Conservation (phyloP, 2,888 invertebrate genomes). For the Eledona agricola region DNA sequence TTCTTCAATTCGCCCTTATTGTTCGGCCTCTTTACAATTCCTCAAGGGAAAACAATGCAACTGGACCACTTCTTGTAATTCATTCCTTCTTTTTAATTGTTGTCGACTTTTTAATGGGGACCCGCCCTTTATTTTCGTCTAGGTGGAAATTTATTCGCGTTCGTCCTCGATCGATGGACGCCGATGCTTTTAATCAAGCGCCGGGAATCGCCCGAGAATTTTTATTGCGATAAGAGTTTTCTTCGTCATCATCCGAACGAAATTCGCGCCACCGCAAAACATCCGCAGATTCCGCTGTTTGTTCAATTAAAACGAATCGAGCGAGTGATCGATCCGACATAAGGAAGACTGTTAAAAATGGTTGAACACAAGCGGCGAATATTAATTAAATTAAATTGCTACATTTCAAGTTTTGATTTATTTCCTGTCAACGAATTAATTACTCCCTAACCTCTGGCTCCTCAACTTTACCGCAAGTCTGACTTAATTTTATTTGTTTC, state of each 20-base stretch:
- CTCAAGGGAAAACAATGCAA: slow-evolving; percentile 46
- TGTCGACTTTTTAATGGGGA: slow-evolving; percentile 28
- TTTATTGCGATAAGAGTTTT: background rate
- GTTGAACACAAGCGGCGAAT: slow-evolving; percentile 37
- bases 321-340: too few species aligned
- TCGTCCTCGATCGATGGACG: background rate
- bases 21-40: slow-evolving; percentile 42
- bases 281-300: too few species aligned
- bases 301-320: too few species aligned
- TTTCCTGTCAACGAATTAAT: slow-evolving; percentile 49
- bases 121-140: slow-evolving; percentile 2
- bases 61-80: slow-evolving; percentile 45
- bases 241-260: background rate
- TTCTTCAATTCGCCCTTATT: slow-evolving; percentile 31
- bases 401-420: slow-evolving; percentile 51
- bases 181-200: background rate
- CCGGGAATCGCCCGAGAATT: background rate
- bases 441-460: slow-evolving; percentile 45
- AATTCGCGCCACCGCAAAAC: too few species aligned
- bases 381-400: slow-evolving; percentile 53
- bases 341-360: too few species aligned
- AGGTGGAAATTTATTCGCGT: slow-evolving; percentile 6
- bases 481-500: slow-evolving; percentile 45
- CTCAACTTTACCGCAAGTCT: slow-evolving; percentile 43
- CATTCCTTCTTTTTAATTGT: slow-evolving; percentile 46